Percentiles rank a stretch among this genome's conserved stretches.
Conservation (phyloP, 2,797 vertebrate genomes). For the Crenichthys baileyi region DNA sequence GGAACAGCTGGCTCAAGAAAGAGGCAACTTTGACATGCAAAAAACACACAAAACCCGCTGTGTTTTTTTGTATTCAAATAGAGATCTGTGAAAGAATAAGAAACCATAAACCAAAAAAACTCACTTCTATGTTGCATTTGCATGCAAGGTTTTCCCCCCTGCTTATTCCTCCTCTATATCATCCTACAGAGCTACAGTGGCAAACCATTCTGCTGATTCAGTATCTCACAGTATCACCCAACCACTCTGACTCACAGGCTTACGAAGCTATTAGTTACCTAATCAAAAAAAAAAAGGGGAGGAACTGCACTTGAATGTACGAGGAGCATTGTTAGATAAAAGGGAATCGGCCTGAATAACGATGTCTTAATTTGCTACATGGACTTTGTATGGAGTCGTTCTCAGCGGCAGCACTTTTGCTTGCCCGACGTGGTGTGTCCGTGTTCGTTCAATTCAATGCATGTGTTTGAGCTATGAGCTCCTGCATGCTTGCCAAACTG, state of each 20-base stretch:
- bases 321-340: conserved; percentile 77
- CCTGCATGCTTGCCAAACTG: conserved; percentile 87
- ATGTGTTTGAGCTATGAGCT: conserved; percentile 85
- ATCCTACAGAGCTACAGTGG: conserved; percentile 65
- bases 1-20: conserved; percentile 56
- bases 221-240: conserved; percentile 65
- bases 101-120: conserved; percentile 84
- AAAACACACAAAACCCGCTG: conserved; percentile 74
- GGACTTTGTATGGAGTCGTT: conserved; percentile 82
- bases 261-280: conserved; percentile 73
- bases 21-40: conserved; percentile 68
- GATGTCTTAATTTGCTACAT: conserved; percentile 84
- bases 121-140: conserved; percentile 83
- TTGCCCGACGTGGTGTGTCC: conserved; percentile 83
- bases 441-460: conserved; percentile 87
- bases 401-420: conserved; percentile 80
- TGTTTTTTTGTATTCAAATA: conserved; percentile 75
- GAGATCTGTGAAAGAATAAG: conserved; percentile 78
- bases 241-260: conserved; percentile 74
- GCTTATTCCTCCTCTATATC: conserved; percentile 77
- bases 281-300: conserved; percentile 72
- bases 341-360: conserved; percentile 76
- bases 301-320: conserved; percentile 83
- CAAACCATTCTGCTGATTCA: conserved; percentile 68
- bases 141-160: conserved; percentile 80